A percentile compares a stretch with the other conserved stretches of the same genome.
These are phyloP conservation scores for Torymus tubicola DNA, from an alignment of 2,888 invertebrate species.

Conservation along the genomic window DNA sequence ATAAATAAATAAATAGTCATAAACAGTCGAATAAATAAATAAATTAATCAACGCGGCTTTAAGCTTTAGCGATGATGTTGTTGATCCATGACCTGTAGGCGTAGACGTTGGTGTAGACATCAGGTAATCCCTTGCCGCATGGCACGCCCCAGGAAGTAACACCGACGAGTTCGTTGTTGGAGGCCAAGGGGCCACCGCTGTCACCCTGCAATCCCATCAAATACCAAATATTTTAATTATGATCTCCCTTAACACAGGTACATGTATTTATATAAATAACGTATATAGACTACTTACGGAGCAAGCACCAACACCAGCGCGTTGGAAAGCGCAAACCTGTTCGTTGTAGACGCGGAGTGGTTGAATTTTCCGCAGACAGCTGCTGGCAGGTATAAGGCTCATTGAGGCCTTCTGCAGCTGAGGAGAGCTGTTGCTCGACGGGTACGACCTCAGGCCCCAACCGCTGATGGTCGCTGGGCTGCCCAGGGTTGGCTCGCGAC, in stretches of 20 bases:
- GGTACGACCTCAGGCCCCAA: conserved; percentile 42
- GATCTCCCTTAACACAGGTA: too few species aligned
- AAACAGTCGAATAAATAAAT: too few species aligned
- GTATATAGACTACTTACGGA: conserved; percentile 33
- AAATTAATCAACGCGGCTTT: too few species aligned
- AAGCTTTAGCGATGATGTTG: not conserved
- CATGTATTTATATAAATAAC: too few species aligned
- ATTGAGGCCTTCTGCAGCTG: conserved; percentile 1
- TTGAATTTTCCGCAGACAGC: not conserved
- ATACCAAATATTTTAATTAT: not conserved
- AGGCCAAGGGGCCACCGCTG: conserved; percentile 59
- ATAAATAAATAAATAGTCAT: too few species aligned
- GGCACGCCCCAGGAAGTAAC: conserved; percentile 47
- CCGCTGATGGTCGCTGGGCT: conserved; percentile 16
- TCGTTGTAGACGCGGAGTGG: not conserved
- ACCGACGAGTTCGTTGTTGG: conserved; percentile 53
- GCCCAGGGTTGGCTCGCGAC: not conserved
- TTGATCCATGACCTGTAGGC: conserved; percentile 10
- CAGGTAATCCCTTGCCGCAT: conserved; percentile 43
- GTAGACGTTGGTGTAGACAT: conserved; percentile 55
- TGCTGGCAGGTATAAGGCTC: not conserved
- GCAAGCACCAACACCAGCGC: conserved; percentile 39
- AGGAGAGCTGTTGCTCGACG: conserved; percentile 18
- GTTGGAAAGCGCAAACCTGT: conserved; percentile 37
- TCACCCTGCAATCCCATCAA: conserved; percentile 57